Percentiles rank a stretch among this genome's conserved stretches.
Evolutionary conservation across 2,888 invertebrate species (phyloP).

Genomic region (Augochlorella aurata): DNA sequence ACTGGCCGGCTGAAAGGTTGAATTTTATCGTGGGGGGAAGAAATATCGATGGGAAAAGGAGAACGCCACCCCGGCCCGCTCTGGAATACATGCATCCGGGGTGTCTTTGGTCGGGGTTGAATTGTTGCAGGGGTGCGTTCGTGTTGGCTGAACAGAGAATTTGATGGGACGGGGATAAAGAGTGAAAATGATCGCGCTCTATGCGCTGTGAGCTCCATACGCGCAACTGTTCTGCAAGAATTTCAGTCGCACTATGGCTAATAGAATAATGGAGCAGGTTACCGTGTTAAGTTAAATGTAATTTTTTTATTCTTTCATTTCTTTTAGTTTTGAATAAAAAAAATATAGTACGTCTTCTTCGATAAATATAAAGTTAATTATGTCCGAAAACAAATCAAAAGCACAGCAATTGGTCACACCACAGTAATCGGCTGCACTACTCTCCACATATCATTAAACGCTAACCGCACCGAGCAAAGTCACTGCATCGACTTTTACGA

Average conservation of each 20-base stretch:
- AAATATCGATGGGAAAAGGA: conserved; percentile 78
- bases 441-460: too few species aligned
- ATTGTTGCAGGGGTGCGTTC: conserved; percentile 52
- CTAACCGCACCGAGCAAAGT: too few species aligned
- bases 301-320: too few species aligned
- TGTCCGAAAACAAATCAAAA: too few species aligned
- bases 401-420: too few species aligned
- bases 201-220: not conserved
- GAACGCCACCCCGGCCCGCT: conserved; percentile 58
- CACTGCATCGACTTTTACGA: too few species aligned
- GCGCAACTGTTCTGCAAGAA: not conserved
- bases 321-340: too few species aligned
- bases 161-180: conserved; percentile 39
- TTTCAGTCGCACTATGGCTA: not conserved
- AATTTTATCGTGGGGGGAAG: conserved; percentile 79
- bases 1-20: conserved; percentile 80
- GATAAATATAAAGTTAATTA: too few species aligned
- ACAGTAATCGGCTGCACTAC: too few species aligned
- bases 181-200: conserved; percentile 31
- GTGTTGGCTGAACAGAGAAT: conserved; percentile 40
- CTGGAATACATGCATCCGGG: conserved; percentile 52
- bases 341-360: too few species aligned
- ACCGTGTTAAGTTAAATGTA: too few species aligned
- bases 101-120: conserved; percentile 54
- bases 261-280: too few species aligned